Evolutionary conservation across 2,797 vertebrate species (phyloP).

Genomic region (Sphenopsis melanotis): DNA sequence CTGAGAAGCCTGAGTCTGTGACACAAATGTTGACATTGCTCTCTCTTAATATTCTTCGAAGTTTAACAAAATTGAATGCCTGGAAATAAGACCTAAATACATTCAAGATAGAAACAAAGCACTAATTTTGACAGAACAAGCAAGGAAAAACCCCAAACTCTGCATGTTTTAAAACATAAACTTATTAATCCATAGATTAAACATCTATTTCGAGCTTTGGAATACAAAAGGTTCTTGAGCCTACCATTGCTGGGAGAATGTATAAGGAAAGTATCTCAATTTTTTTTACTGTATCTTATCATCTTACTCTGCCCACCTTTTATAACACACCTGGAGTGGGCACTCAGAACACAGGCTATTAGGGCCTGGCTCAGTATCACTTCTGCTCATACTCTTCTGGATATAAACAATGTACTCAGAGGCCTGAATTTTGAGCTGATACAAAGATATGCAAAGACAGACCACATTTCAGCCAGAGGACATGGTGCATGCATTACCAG

Average conservation of each 20-base stretch:
- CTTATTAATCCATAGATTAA: not conserved
- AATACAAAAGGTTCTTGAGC: not conserved
- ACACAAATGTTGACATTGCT: not conserved
- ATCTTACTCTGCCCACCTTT: not conserved
- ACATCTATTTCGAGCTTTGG: not conserved
- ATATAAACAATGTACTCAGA: not conserved
- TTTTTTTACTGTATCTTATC: not conserved
- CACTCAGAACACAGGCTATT: not conserved
- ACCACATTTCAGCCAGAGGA: not conserved
- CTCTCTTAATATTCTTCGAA: not conserved
- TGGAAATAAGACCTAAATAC: not conserved
- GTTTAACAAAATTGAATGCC: not conserved
- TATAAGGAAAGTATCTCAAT: not conserved
- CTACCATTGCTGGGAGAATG: not conserved
- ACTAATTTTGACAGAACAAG: not conserved
- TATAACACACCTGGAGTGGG: rapidly evolving
- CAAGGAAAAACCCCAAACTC: not conserved
- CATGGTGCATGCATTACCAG: not conserved
- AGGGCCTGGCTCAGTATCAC: not conserved
- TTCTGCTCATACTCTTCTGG: not conserved
- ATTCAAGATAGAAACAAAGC: not conserved
- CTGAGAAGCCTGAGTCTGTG: not conserved
- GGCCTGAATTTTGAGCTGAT: not conserved
- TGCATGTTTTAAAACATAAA: not conserved
- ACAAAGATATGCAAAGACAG: not conserved